Evolutionary conservation across 53 echinoderm and acorn worm genomes (phyloP).

Genomic region (Apostichopus leukothele): DNA sequence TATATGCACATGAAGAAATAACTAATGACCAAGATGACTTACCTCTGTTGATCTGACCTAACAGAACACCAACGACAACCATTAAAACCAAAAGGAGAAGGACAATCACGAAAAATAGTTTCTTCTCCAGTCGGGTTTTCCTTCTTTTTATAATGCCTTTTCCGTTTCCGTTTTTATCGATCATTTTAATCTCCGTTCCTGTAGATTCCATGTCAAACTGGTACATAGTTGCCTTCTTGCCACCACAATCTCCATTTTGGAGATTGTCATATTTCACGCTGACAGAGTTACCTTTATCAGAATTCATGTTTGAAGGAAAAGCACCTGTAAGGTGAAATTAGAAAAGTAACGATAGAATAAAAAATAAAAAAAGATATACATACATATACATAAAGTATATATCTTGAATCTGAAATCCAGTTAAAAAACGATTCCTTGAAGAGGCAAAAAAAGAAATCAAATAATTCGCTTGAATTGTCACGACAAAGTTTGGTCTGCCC

Average conservation of each 20-base stretch:
- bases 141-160: conserved; percentile 31
- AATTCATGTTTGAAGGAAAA: conserved; percentile 14
- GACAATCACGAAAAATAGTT: conserved; percentile 65
- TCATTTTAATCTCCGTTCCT: conserved; percentile 19
- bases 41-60: conserved; percentile 51
- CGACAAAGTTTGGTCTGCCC: no score
- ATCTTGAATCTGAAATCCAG: no score
- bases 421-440: no score
- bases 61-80: conserved; percentile 63
- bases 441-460: no score
- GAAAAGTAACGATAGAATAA: no score
- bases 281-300: conserved; percentile 13
- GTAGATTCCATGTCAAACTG: conserved; percentile 21
- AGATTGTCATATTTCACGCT: conserved; percentile 39
- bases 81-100: conserved; percentile 58
- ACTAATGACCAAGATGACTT: not conserved
- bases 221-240: conserved; percentile 34
- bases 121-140: conserved; percentile 74
- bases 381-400: no score
- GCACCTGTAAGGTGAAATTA: not conserved
- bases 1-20: no score
- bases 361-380: no score
- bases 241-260: conserved; percentile 41
- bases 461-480: no score
- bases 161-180: conserved; percentile 30